Base-by-base conservation (phyloP, 92 coral and sea anemone genomes). In the Palythoa heliodiscus region DNA sequence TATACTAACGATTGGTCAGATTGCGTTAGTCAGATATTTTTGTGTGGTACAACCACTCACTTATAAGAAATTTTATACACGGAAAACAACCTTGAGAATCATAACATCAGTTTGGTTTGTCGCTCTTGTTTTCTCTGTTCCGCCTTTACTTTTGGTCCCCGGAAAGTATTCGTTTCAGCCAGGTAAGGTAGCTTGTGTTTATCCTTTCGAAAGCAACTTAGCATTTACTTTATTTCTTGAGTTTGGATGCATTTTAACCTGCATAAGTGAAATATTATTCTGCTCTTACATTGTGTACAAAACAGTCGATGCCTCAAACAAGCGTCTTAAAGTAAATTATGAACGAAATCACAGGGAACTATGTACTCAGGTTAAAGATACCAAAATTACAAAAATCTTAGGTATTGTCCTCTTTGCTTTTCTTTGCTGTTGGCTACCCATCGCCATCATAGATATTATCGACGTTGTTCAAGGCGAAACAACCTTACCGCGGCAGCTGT, bases 371-470 rank as follows among this genome's bases (percentile, higher is more conserved):
- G 89, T 93, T 11, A 73, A 83, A 73, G 95, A 93, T 68, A 86
- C 89, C 0, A 93, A 86, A 74, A 84, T 93, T 54, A 90, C 93
- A 38, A 93, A 93, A 71, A 90, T 90, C 7, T 53, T 93, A 25
- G 86, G 85, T 0, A 90, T 55, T 20, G 95, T 93, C 11, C 84
- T 93, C 47, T 82, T 83, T 12, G 92, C 93, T 16, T 93, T 90
- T 63, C 76, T 79, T 1, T 38, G 73, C 43, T 93, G 95, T 24
- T 93, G 95, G 92, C 68, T 93, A 70, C 95, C 92, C 3, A 71
- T 93, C 11, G 80, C 83, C n/a, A 53, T 91, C 14, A 88, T 91
- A 4, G 93, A 93, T 60, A 85, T 63, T 70, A 82, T 91, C 25
- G 93, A 91, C 43, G 87, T 90, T 0, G 71, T 77, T 19, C 86